phyloP scores from a whole-genome alignment of 2,888 invertebrate genomes.

The Leucania comma region DNA sequence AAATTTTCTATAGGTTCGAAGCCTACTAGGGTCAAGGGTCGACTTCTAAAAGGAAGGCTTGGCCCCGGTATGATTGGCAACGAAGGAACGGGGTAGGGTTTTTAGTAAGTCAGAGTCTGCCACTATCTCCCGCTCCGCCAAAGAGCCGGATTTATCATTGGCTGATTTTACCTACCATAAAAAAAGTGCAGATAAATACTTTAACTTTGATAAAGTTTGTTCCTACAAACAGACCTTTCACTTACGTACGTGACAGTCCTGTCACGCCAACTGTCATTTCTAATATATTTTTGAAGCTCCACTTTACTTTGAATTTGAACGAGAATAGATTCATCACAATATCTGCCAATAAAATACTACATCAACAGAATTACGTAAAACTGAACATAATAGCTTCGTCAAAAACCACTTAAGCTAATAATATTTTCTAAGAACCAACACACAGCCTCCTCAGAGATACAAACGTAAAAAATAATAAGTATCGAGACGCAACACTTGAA shows the following conservation, averaged over 20 bases:
- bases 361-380: slow-evolving; percentile 21
- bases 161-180: too few relatives aligned
- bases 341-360: slow-evolving; percentile 12
- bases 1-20: too few relatives aligned
- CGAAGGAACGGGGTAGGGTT: too few relatives aligned
- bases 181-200: background rate
- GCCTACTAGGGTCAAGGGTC: too few relatives aligned
- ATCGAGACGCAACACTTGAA: slow-evolving; percentile 77
- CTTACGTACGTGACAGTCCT: too few relatives aligned
- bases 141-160: too few relatives aligned
- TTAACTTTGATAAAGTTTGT: background rate
- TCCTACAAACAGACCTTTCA: background rate
- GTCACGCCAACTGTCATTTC: background rate
- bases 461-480: slow-evolving; percentile 52
- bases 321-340: background rate
- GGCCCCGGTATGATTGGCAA: too few relatives aligned
- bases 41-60: too few relatives aligned
- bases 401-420: slow-evolving; percentile 65
- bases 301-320: background rate
- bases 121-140: too few relatives aligned
- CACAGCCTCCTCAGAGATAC: slow-evolving; percentile 14
- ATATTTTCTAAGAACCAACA: slow-evolving; percentile 59
- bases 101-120: too few relatives aligned
- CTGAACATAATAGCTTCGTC: slow-evolving; percentile 48
- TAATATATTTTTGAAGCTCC: background rate